Base-by-base conservation (phyloP, 2,113 vertebrate genomes). In the Myotis lucifugus region DNA sequence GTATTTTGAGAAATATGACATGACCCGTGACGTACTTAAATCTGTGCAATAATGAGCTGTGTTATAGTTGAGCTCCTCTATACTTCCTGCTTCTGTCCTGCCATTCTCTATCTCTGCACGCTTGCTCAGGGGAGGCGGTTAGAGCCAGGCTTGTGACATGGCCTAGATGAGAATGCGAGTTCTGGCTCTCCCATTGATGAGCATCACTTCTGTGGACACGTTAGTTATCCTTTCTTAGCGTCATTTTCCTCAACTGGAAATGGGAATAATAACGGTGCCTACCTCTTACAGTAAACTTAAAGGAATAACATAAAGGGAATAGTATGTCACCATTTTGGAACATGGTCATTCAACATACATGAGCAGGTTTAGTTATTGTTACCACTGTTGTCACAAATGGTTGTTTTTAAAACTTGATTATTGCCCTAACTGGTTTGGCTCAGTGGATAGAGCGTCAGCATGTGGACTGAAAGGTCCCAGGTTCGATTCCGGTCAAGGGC, bases 41-140 rank as follows among this genome's bases (percentile, higher is more conserved):
- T n/a, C 40, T 54, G 15, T 73, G 32, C 56, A 27, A 0, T 40
- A 13, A 15, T 13, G 34, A 64, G 52, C 40, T 40, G 1, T 6
- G 37, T 34, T 72, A 10, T 17, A 2, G 0, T 1, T 27, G 10
- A 61, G 32, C 25, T 21, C 40, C 42, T 37, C 7, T 34, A 0
- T 18, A 4, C 32, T 27, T 50, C 9, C 54, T 69, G 48, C 18
- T 19, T 86, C 3, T 56, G 1, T 64, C 29, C 27, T 32, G 10
- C 3, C 15, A 4, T 48, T 52, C 66, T 78, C 42, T 1, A 4
- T 46, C 8, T 37, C 1, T 34, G 25, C 5, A 0, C 4, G 1
- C 17, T n/a, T 14, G 25, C 52, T 15, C 4, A 12, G 66, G 25
- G 32, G 50, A 72, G 42, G 6, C 40, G 12, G 61, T 23, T 0